Percentiles rank a stretch among this genome's conserved stretches.
These are phyloP conservation scores for Ferdinandea cuprea DNA, from an alignment of 2,888 invertebrate species.

Conservation along the genomic window DNA sequence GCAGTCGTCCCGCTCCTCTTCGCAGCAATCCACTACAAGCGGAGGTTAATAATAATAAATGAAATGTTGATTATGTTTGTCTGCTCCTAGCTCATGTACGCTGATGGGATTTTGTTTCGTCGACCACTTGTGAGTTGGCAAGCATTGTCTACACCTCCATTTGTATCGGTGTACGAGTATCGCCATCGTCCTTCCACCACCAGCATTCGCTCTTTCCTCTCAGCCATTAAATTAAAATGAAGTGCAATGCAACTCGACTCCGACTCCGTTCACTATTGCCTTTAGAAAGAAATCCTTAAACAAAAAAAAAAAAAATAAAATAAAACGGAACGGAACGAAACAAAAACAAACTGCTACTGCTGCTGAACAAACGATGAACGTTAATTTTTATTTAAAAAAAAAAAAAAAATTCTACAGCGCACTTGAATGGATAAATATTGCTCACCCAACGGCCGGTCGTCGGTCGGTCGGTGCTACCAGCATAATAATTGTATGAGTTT, in stretches of 20 bases:
- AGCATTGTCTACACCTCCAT: slow-evolving; percentile 25
- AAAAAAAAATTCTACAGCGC: slow-evolving; percentile 21
- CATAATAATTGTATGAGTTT: slow-evolving; percentile 51
- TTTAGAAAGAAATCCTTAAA: slow-evolving; percentile 4
- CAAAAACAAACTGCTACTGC: slow-evolving; percentile 14
- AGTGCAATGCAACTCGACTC: slow-evolving; percentile 58
- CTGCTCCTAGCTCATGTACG: slow-evolving; percentile 17
- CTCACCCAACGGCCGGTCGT: background rate
- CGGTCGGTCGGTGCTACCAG: slow-evolving; percentile 11
- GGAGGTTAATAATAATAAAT: slow-evolving; percentile 56
- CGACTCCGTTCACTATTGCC: slow-evolving; percentile 1
- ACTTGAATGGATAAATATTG: slow-evolving; percentile 59
- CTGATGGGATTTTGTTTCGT: slow-evolving; percentile 49
- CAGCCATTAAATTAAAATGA: slow-evolving; percentile 65
- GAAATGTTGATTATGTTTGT: slow-evolving; percentile 46
- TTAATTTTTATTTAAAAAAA: slow-evolving; percentile 55
- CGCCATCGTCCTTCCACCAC: slow-evolving; percentile 46
- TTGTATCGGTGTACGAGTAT: slow-evolving; percentile 34
- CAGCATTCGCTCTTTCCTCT: background rate
- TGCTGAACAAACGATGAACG: slow-evolving; percentile 34
- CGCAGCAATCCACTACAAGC: slow-evolving; percentile 17
- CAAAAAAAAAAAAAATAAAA: background rate
- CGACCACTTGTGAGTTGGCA: slow-evolving; percentile 4
- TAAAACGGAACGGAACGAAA: background rate
- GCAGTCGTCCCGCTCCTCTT: slow-evolving; percentile 6